phyloP scores from a whole-genome alignment of 2,797 vertebrate species.

The Moxostoma hubbsi region DNA sequence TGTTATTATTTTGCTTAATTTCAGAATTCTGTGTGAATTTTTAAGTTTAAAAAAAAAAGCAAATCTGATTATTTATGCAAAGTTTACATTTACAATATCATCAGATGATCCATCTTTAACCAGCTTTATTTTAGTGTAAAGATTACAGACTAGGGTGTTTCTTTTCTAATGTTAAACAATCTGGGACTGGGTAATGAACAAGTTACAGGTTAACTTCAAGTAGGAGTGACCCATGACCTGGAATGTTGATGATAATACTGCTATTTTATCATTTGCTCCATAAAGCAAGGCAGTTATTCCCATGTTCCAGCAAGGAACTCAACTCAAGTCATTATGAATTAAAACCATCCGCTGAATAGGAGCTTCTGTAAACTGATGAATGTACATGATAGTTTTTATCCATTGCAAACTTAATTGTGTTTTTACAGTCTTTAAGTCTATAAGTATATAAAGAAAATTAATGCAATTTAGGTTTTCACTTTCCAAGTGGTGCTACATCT shows the following conservation, averaged over 20 bases:
- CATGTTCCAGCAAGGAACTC: too few relatives aligned
- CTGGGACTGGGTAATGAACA: background rate
- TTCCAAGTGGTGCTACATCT: conserved; percentile 1
- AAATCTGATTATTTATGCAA: background rate
- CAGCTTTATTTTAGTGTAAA: background rate
- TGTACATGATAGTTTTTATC: background rate
- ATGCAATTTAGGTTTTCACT: background rate
- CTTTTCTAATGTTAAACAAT: background rate
- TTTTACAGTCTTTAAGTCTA: background rate
- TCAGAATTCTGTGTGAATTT: conserved; percentile 33
- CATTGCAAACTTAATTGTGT: background rate
- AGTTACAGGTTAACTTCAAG: background rate
- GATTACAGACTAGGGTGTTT: too few relatives aligned
- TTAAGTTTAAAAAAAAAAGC: too few relatives aligned
- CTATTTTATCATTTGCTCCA: background rate
- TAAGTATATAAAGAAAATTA: background rate
- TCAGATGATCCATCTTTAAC: background rate
- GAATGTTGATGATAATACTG: background rate
- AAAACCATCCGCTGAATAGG: background rate
- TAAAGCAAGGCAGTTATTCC: background rate
- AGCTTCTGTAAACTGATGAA: conserved; percentile 12
- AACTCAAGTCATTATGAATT: background rate
- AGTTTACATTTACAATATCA: background rate
- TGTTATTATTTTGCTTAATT: conserved; percentile 8
- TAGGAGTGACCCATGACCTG: background rate